Evolutionary conservation across 2,888 invertebrate genomes (phyloP), one percentile per base, ranked within the genome.

Genomic region (Byasa hedistus): DNA sequence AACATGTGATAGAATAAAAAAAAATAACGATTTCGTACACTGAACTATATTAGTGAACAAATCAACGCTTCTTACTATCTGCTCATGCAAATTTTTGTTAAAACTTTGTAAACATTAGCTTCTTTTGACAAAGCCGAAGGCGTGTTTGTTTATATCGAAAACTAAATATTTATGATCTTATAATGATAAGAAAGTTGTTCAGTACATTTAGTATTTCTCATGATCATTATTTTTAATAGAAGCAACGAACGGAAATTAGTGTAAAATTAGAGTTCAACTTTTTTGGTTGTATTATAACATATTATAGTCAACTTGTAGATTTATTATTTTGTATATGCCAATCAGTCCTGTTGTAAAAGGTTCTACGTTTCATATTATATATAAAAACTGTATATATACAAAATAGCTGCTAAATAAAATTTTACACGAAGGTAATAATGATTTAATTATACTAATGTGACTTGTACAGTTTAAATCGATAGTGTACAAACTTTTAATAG

Each of bases 151-250:
- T 32, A 22, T 32, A 51, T 63, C 63, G 32, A 8, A 27, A 56
- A 57, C 23, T 12, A 56, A 63, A 57, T 63, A 63, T 63, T 63
- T 63, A 63, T 51, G 63, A 22, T 51, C 21, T 17, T 57, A n/a
- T 23, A 57, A 27, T 39, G 56, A 57, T 56, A 63, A 51, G 57
- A 63, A 48, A 51, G 17, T 44, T 44, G 3, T 44, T 44, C 15
- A 44, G 44, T 15, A 2, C 15, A 19, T 44, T 44, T 4, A 32
- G 32, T 5, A 32, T 32, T 32, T 32, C 10, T 32, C 32, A 32
- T 44, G 15, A 4, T 44, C 15, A 44, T 15, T 44, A 44, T 44
- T 19, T 4, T 19, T 44, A 44, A 44, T 44, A 17, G 44, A 17
- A 44, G 12, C 44, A 44, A 17, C 19, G 44, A 19, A 44, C 44